Evolutionary conservation across 2,888 invertebrate species (phyloP), one percentile per base, ranked within the genome.

Genomic region (Drosophila rellima): DNA sequence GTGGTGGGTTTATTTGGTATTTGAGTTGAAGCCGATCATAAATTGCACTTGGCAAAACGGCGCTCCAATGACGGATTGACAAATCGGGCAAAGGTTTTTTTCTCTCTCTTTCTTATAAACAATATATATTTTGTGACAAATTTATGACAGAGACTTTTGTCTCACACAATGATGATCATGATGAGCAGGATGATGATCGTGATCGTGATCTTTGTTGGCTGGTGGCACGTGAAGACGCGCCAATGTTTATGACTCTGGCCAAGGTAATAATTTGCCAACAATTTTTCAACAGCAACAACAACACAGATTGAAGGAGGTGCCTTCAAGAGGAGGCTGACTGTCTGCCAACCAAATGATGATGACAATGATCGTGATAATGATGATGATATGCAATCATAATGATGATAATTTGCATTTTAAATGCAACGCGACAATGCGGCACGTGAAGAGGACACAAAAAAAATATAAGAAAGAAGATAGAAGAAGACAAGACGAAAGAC

Each of bases 261-360:
- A 78, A 88, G 80, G 83, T 80, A 86, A 89, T 89, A 89, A 86
- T 89, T 86, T 90, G 85, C 83, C 80, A 88, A 80, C 90, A 89
- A 77, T 78, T 77, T 79, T 59, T 74, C 48, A 82, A 20, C 33
- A 37, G 18, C 26, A 17, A 37, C 15, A 37, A 8, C 15, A 37
- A 37, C 17, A 18, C 20, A 31, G 39, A 7, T 56, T 33, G 35
- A 47, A 33, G 56, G 17, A 37, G 55, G 59, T 67, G 75, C 45
- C 60, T 57, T 57, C 13, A 20, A 26, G 33, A 33, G 61, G 44
- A 44, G 66, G 47, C 63, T 48, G 65, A 39, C 51, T 68, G 55
- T 52, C 44, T 47, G 20, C 44, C 56, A 35, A 40, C 17, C 56
- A 35, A 33, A 68, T 29, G 47, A 47, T 54, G 23, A 33, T 52